These are phyloP conservation scores for Lumbricus terrestris DNA, from an alignment of 2,888 invertebrate species.

Conservation along the genomic window DNA sequence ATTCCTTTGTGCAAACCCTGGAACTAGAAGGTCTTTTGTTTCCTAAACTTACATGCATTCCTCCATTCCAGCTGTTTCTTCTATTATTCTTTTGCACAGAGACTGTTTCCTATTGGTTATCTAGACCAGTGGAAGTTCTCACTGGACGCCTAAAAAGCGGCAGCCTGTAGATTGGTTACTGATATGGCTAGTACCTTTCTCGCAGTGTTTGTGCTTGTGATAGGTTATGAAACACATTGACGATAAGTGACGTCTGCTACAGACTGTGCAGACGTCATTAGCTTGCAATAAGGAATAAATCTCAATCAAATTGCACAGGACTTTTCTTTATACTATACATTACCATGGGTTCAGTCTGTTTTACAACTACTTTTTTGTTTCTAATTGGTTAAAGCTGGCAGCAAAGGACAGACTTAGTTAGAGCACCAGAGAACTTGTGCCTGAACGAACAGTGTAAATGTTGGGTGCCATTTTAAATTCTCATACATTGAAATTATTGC, in stretches of 20 bases:
- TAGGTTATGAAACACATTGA: not conserved
- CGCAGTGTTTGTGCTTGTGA: not conserved
- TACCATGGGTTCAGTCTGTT: not conserved
- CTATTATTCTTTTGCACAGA: too few species aligned
- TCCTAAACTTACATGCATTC: too few species aligned
- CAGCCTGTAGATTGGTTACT: not conserved
- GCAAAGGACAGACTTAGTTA: not conserved
- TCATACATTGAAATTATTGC: not conserved
- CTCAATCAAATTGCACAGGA: not conserved
- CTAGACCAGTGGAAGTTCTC: not conserved
- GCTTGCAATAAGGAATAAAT: not conserved
- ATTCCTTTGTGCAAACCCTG: too few species aligned
- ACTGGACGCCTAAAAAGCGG: not conserved
- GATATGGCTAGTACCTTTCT: not conserved
- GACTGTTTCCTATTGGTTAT: too few species aligned
- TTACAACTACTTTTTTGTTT: not conserved
- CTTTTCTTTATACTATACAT: too few species aligned
- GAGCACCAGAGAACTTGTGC: not conserved
- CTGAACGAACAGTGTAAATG: not conserved
- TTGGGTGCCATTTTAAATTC: slow-evolving; percentile 3
- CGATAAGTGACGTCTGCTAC: not conserved
- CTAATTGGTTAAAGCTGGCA: not conserved
- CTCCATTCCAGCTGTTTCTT: too few species aligned
- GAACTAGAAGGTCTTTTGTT: too few species aligned
- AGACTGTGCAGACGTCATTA: not conserved